phyloP scores from a whole-genome alignment of 2,113 vertebrate genomes.

The Tetrax tetrax region DNA sequence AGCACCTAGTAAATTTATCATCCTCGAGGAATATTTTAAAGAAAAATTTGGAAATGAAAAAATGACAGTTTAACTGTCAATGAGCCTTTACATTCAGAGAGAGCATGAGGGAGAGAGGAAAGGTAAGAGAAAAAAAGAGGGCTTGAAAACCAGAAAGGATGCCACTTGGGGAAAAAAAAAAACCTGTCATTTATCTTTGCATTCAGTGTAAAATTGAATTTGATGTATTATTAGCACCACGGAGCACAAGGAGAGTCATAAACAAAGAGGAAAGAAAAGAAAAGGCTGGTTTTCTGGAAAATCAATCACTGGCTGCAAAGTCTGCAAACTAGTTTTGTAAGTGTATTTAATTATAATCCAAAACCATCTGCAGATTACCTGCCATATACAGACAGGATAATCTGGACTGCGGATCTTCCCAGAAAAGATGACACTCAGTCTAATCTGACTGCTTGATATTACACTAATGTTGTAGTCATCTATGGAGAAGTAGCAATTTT shows the following conservation, averaged over 20 bases:
- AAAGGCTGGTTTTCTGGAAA: neutral
- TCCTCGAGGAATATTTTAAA: neutral
- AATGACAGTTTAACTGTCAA: neutral
- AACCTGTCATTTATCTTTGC: neutral
- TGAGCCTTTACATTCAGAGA: neutral
- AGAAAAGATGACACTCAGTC: neutral
- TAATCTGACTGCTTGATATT: neutral
- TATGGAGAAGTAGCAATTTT: neutral
- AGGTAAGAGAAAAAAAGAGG: neutral
- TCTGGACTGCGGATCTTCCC: neutral
- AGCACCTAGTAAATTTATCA: neutral
- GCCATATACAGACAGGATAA: neutral
- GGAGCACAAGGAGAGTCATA: neutral
- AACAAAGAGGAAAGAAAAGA: neutral
- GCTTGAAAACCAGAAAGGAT: neutral
- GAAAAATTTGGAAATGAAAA: neutral
- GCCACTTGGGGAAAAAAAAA: neutral
- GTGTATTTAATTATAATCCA: slow-evolving; percentile 4
- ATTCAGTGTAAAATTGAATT: neutral
- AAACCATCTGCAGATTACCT: neutral
- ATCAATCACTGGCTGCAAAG: neutral
- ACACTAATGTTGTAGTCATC: neutral
- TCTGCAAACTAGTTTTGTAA: neutral
- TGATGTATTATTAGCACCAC: neutral
- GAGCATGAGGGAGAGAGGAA: neutral